phyloP scores from a whole-genome alignment of 2,113 vertebrate genomes.

The Globicephala melas region DNA sequence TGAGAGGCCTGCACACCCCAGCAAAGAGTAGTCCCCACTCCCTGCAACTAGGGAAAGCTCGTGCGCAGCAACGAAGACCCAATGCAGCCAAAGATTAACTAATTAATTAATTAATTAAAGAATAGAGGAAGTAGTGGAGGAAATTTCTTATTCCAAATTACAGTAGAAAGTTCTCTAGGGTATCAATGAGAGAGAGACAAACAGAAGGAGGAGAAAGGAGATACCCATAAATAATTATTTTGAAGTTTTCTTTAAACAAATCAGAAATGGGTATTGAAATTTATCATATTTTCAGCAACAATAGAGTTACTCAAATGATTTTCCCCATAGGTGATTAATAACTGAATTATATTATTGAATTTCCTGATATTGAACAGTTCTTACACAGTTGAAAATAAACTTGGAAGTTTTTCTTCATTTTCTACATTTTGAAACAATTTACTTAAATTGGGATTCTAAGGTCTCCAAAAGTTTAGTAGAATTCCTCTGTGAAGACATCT shows the following conservation, averaged over 20 bases:
- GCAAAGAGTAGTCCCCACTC: no score
- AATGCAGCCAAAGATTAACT: no score
- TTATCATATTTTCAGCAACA: neutral
- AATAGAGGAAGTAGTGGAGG: neutral
- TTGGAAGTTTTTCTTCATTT: neutral
- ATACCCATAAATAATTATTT: neutral
- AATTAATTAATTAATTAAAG: no score
- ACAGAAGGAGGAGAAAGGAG: neutral
- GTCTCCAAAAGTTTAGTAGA: neutral
- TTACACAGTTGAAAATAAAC: neutral
- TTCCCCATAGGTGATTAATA: neutral
- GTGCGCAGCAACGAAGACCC: no score
- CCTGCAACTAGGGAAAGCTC: no score
- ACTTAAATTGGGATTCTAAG: neutral
- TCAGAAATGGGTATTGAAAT: neutral
- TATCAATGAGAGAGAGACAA: neutral
- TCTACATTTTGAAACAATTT: neutral
- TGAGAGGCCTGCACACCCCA: no score
- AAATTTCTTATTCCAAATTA: neutral
- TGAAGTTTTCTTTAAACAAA: neutral
- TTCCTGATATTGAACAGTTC: neutral
- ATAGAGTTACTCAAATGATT: neutral
- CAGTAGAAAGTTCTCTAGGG: neutral
- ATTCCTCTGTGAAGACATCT: neutral
- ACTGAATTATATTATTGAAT: neutral